Evolutionary conservation across 1,140 invertebrate genomes (phyloP).

Genomic region (Phortica variegata): DNA sequence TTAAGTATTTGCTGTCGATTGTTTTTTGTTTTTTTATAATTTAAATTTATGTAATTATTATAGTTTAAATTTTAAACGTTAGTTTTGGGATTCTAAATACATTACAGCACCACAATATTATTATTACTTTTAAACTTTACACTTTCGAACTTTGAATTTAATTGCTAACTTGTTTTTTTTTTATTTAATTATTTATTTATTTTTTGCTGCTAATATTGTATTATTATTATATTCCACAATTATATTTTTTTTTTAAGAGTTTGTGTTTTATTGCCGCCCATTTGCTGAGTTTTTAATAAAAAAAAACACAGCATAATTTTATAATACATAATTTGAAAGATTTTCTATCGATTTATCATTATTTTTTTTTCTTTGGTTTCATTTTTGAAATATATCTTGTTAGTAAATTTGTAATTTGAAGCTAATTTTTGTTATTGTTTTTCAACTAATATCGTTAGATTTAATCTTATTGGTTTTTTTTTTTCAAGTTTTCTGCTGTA

Average conservation of each 20-base stretch:
- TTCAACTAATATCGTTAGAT: slow-evolving; percentile 12
- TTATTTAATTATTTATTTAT: slow-evolving; percentile 1
- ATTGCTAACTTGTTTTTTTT: slow-evolving; percentile 29
- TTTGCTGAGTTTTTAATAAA: slow-evolving; percentile 2
- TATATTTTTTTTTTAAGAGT: not conserved
- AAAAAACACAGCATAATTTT: too few species aligned
- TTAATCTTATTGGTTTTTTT: slow-evolving; percentile 4
- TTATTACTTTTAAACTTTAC: too few species aligned
- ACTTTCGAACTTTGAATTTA: too few species aligned
- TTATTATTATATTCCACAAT: not conserved
- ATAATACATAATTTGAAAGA: slow-evolving; percentile 22
- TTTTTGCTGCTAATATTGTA: slow-evolving; percentile 3
- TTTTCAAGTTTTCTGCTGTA: slow-evolving; percentile 7
- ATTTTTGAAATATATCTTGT: slow-evolving; percentile 9
- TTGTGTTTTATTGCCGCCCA: not conserved
- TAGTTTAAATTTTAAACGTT: slow-evolving; percentile 15
- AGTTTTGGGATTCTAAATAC: slow-evolving; percentile 17
- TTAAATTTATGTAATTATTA: slow-evolving; percentile 16
- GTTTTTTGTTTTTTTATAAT: slow-evolving; percentile 2
- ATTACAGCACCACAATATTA: slow-evolving; percentile 50
- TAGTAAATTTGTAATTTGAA: slow-evolving; percentile 52
- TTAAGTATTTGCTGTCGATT: slow-evolving; percentile 19
- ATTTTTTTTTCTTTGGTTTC: slow-evolving; percentile 14
- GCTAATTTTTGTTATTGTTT: too few species aligned
- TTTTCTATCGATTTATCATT: slow-evolving; percentile 5